phyloP scores from a whole-genome alignment of 2,113 vertebrate species.

The Speoplatyrhinus poulsoni region DNA sequence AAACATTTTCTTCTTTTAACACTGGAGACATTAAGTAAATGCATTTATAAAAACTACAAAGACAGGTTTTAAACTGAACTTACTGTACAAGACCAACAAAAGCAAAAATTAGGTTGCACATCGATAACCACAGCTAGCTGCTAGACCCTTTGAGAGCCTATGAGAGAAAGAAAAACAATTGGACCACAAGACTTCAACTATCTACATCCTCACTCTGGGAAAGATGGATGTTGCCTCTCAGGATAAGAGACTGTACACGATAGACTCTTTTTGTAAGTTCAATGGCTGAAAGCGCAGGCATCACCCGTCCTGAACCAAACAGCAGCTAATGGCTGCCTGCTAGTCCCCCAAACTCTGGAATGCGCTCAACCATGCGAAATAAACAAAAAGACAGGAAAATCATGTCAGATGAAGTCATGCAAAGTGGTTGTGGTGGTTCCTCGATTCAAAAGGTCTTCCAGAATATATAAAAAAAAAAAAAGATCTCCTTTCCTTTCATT shows the following conservation, averaged over 20 bases:
- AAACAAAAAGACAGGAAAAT: conserved; percentile 57
- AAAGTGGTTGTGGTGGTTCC: conserved; percentile 57
- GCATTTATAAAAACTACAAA: conserved; percentile 64
- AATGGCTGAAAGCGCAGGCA: conserved; percentile 13
- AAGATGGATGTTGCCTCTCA: conserved; percentile 34
- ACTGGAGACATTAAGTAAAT: conserved; percentile 62
- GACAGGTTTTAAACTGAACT: conserved; percentile 57
- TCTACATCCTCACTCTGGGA: conserved; percentile 65
- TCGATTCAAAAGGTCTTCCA: conserved; percentile 48
- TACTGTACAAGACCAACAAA: conserved; percentile 73
- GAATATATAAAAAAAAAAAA: neutral
- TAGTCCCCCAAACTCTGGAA: conserved; percentile 51
- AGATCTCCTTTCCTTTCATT: conserved; percentile 23
- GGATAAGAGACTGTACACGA: conserved; percentile 28
- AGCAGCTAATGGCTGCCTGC: neutral
- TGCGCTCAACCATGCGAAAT: conserved; percentile 54
- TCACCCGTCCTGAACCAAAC: conserved; percentile 21
- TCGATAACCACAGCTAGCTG: conserved; percentile 49
- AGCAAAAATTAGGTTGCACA: conserved; percentile 29
- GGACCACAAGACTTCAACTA: conserved; percentile 58
- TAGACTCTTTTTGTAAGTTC: conserved; percentile 27
- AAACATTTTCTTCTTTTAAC: conserved; percentile 27
- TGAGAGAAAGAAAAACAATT: conserved; percentile 29
- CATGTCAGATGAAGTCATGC: conserved; percentile 59
- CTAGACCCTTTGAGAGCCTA: conserved; percentile 28